Evolutionary conservation across 2,888 invertebrate species (phyloP).

Genomic region (Caenorhabditis japonica): DNA sequence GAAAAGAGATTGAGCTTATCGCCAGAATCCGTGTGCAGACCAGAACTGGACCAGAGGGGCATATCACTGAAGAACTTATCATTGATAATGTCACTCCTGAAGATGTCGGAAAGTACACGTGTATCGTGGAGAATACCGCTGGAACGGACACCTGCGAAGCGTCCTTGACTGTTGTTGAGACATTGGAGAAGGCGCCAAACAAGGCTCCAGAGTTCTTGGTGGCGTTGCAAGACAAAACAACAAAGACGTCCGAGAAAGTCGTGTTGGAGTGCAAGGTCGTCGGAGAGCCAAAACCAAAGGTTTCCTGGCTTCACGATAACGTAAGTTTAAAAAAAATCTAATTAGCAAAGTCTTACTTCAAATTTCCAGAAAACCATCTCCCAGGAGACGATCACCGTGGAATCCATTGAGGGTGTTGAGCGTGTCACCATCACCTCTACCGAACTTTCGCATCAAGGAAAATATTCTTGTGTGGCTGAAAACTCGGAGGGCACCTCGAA

Average conservation of each 20-base stretch:
- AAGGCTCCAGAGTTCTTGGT: conserved; percentile 72
- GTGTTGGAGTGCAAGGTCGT: conserved; percentile 80
- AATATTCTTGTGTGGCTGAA: conserved; percentile 71
- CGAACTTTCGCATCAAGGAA: conserved; percentile 68
- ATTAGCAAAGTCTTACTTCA: too few relatives aligned
- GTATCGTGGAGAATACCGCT: conserved; percentile 74
- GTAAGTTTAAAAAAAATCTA: conserved; percentile 47
- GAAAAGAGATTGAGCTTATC: conserved; percentile 76
- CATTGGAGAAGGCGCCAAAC: conserved; percentile 66
- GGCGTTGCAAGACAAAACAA: conserved; percentile 67
- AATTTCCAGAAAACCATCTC: conserved; percentile 36
- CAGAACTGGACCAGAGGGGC: conserved; percentile 66
- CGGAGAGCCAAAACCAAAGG: conserved; percentile 70
- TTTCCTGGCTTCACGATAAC: conserved; percentile 84
- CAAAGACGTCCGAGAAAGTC: conserved; percentile 78
- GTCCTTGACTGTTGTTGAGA: conserved; percentile 69
- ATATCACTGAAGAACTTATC: conserved; percentile 68
- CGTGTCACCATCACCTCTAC: conserved; percentile 68
- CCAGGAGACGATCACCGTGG: conserved; percentile 49
- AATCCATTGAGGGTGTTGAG: conserved; percentile 66
- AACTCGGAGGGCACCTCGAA: conserved; percentile 72
- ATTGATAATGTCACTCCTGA: conserved; percentile 74
- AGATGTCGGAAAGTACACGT: conserved; percentile 75
- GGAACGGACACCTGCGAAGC: conserved; percentile 76
- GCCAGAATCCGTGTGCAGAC: conserved; percentile 76